Evolutionary conservation across 2,797 vertebrate species (phyloP).

Genomic region (Octomys mimax): DNA sequence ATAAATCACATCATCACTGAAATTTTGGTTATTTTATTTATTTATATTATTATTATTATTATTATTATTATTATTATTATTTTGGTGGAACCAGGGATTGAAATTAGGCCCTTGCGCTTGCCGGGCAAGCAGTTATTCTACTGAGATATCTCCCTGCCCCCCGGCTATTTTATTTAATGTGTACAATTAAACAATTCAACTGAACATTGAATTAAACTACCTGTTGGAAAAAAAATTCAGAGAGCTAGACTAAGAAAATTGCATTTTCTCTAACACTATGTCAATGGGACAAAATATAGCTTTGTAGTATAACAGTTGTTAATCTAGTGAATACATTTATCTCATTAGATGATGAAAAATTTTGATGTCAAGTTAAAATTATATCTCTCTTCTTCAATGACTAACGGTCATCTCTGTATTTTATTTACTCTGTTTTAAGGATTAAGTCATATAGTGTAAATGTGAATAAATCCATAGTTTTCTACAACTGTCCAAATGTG

Average conservation of each 20-base stretch:
- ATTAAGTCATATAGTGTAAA: neutral
- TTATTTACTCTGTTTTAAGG: neutral
- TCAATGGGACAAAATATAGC: neutral
- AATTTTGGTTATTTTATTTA: neutral
- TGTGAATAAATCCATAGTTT: neutral
- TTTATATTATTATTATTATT: too few relatives aligned
- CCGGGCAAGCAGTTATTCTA: too few relatives aligned
- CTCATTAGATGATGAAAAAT: neutral
- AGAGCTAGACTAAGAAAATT: conserved; percentile 16
- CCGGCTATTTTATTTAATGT: neutral
- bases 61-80: too few relatives aligned
- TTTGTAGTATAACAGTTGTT: neutral
- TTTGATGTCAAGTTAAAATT: neutral
- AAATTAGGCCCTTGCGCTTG: too few relatives aligned
- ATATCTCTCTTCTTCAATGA: neutral
- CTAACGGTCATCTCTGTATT: conserved; percentile 1
- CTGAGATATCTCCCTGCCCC: too few relatives aligned
- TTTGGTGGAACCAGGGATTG: too few relatives aligned
- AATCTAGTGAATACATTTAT: neutral
- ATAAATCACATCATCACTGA: conserved; percentile 1
- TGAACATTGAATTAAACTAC: neutral
- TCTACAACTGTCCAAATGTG: neutral
- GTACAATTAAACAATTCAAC: neutral
- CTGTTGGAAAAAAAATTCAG: neutral
- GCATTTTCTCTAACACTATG: neutral